These are phyloP conservation scores for Avahi laniger DNA, from an alignment of 2,797 vertebrate species.

Conservation along the genomic window DNA sequence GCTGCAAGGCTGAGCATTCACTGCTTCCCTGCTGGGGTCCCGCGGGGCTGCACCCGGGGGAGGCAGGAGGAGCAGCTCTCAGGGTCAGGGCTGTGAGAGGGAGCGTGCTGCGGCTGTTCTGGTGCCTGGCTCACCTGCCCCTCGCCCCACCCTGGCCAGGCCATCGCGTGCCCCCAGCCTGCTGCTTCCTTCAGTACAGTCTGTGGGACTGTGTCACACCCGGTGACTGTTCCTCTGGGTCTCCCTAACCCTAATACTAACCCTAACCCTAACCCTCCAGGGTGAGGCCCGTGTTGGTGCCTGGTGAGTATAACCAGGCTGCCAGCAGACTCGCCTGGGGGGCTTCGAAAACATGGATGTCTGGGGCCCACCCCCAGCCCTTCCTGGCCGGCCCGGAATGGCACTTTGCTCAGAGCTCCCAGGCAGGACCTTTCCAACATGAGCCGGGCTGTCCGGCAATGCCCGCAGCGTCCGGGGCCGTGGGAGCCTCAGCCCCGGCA, in stretches of 20 bases:
- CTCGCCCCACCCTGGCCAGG: too few relatives aligned
- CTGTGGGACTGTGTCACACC: background rate
- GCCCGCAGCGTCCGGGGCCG: too few relatives aligned
- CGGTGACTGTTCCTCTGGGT: background rate
- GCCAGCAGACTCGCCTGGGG: too few relatives aligned
- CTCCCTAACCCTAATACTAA: too few relatives aligned
- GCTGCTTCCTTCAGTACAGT: background rate
- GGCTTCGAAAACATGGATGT: too few relatives aligned
- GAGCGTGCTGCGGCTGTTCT: rapidly evolving
- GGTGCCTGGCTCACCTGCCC: too few relatives aligned
- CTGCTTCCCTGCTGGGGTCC: background rate
- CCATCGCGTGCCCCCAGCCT: background rate
- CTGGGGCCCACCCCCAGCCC: too few relatives aligned
- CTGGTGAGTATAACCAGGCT: too few relatives aligned
- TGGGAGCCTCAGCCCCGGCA: background rate
- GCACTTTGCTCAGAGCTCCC: too few relatives aligned
- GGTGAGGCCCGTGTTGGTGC: too few relatives aligned
- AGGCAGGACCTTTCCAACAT: background rate
- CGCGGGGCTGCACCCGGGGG: background rate
- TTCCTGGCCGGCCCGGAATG: background rate
- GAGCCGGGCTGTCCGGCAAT: background rate
- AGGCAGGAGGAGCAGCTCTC: background rate
- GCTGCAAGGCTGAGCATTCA: background rate
- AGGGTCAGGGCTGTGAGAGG: too few relatives aligned
- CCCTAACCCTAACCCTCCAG: too few relatives aligned